These are phyloP conservation scores for Brachylomia viminalis DNA, from an alignment of 2,888 invertebrate species.

Conservation along the genomic window DNA sequence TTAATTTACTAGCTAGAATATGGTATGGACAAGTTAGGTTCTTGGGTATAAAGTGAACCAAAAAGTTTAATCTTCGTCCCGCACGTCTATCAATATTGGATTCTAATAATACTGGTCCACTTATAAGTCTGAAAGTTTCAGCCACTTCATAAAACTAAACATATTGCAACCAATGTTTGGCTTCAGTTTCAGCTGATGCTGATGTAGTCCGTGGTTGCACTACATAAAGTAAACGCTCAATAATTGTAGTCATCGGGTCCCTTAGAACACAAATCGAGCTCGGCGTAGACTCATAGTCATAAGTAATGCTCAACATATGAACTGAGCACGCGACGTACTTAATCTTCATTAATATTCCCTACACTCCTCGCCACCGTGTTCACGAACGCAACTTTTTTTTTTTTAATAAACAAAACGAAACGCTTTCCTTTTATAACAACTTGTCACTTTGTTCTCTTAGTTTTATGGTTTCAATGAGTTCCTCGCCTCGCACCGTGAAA, in stretches of 20 bases:
- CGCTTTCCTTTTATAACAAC: slow-evolving; percentile 28
- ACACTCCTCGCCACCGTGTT: slow-evolving; percentile 10
- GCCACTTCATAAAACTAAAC: neutral
- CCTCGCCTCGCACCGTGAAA: neutral
- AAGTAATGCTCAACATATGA: slow-evolving; percentile 26
- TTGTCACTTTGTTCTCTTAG: slow-evolving; percentile 25
- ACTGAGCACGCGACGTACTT: slow-evolving; percentile 27
- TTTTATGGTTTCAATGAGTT: slow-evolving; percentile 1
- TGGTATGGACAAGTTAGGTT: too few relatives aligned
- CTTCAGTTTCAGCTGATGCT: neutral
- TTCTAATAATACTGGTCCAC: neutral
- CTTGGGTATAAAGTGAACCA: neutral
- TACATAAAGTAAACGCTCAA: neutral
- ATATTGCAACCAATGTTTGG: neutral
- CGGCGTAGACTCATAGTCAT: slow-evolving; percentile 20
- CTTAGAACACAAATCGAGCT: slow-evolving; percentile 10
- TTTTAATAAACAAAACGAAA: slow-evolving; percentile 34
- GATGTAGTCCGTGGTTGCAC: neutral
- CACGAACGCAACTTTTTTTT: slow-evolving; percentile 35
- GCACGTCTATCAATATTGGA: neutral
- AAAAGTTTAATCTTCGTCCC: neutral
- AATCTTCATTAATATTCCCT: slow-evolving; percentile 54
- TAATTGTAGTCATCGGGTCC: slow-evolving; percentile 15
- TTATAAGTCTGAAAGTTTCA: slow-evolving; percentile 2
- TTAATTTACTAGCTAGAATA: too few relatives aligned